A percentile compares a stretch with the other conserved stretches of the same genome.
Conservation (phyloP, 2,797 vertebrate genomes). For the Enteromius trimaculatus region DNA sequence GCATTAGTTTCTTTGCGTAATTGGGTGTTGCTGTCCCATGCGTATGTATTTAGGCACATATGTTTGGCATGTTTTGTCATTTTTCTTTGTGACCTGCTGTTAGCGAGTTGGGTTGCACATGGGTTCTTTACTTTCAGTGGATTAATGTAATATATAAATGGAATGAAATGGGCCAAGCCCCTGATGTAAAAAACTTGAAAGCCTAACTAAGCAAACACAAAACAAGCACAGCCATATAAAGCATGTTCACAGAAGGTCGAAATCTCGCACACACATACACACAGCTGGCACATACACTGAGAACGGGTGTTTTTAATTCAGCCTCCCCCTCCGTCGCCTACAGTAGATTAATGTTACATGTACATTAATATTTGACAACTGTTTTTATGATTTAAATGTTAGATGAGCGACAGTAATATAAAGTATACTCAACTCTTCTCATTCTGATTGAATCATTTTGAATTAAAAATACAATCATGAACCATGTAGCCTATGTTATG, state of each 20-base stretch:
- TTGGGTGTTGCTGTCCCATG: not conserved
- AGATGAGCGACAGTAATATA: not conserved
- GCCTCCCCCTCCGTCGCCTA: not conserved
- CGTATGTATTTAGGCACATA: not conserved
- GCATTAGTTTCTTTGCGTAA: not conserved
- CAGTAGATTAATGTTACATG: not conserved
- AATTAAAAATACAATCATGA: not conserved
- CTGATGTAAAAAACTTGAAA: not conserved
- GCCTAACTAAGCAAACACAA: conserved; percentile 40
- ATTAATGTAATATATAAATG: not conserved
- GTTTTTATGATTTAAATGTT: not conserved
- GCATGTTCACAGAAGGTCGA: conserved; percentile 4
- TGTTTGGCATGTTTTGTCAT: not conserved
- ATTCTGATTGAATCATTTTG: not conserved
- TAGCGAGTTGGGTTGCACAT: not conserved
- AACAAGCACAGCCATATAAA: conserved; percentile 33
- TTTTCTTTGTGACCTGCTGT: not conserved
- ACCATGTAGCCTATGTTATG: not conserved
- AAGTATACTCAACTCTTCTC: not conserved
- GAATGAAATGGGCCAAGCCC: not conserved
- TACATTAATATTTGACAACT: not conserved
- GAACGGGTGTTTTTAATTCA: conserved; percentile 35
- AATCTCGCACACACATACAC: conserved; percentile 24
- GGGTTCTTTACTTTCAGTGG: not conserved
- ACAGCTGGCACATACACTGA: conserved; percentile 2